Evolutionary conservation across 2,113 vertebrate species (phyloP).

Genomic region (Equus quagga): DNA sequence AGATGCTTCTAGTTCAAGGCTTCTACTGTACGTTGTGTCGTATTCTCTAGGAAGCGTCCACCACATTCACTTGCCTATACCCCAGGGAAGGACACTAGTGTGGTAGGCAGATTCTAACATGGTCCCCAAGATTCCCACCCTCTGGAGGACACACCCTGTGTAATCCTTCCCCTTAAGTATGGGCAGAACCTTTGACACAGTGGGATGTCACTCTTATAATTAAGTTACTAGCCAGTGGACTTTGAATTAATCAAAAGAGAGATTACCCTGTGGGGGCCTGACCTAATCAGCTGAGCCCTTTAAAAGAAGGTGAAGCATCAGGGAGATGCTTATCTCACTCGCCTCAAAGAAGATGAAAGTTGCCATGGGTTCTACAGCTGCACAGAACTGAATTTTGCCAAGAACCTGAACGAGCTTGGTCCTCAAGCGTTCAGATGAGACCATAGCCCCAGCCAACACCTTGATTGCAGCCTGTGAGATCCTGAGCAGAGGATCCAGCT

Average conservation of each 20-base stretch:
- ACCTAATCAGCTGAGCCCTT: not conserved
- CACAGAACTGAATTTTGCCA: no score
- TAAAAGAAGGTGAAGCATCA: not conserved
- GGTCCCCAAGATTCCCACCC: not conserved
- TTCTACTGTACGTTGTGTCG: not conserved
- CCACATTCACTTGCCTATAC: not conserved
- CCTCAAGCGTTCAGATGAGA: no score
- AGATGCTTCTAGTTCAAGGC: not conserved
- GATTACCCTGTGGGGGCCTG: not conserved
- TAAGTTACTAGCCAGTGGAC: not conserved
- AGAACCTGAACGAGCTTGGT: no score
- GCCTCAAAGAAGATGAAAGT: no score
- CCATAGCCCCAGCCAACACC: no score
- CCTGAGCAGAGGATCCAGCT: no score
- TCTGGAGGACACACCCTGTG: no score
- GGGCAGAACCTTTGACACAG: not conserved
- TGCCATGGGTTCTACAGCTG: no score
- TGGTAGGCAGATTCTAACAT: not conserved
- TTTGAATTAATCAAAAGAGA: not conserved
- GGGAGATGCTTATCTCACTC: no score
- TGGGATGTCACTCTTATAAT: not conserved
- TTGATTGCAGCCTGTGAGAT: no score
- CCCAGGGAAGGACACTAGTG: no score
- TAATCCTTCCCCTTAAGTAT: not conserved
- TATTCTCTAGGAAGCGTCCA: not conserved